A percentile compares a stretch with the other conserved stretches of the same genome.
Evolutionary conservation across 2,113 vertebrate genomes (phyloP).

Genomic region (Climacteris rufus): DNA sequence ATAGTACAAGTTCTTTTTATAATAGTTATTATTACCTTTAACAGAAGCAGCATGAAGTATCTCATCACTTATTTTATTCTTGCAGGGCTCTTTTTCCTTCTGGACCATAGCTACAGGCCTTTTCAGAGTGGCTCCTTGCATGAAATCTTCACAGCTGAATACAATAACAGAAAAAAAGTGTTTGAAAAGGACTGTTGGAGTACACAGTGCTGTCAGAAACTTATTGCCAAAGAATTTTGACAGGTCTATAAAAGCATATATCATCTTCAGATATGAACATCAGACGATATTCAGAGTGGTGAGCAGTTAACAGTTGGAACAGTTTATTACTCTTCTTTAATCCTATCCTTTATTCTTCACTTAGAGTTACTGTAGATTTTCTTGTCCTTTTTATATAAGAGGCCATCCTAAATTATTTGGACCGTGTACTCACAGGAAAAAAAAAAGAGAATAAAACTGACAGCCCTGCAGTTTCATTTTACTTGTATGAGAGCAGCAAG

Average conservation of each 20-base stretch:
- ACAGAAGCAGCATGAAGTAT: neutral
- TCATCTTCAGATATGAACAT: neutral
- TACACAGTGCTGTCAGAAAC: neutral
- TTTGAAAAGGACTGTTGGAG: neutral
- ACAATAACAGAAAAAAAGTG: neutral
- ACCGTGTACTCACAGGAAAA: neutral
- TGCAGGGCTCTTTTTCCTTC: neutral
- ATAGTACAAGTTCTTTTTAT: neutral
- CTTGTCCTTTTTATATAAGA: neutral
- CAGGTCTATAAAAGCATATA: neutral
- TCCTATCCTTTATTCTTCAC: neutral
- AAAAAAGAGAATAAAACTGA: neutral
- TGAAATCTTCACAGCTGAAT: neutral
- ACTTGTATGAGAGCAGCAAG: neutral
- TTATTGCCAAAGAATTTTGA: neutral
- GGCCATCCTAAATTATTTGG: neutral
- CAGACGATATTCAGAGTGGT: neutral
- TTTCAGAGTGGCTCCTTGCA: neutral
- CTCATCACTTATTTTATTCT: neutral
- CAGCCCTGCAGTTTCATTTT: neutral
- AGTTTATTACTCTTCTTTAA: neutral
- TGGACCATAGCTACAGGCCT: neutral
- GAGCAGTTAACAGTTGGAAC: neutral
- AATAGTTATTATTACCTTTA: neutral
- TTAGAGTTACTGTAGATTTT: neutral